Conservation (phyloP, 2,797 vertebrate species). For the Cryptoprocta ferox region DNA sequence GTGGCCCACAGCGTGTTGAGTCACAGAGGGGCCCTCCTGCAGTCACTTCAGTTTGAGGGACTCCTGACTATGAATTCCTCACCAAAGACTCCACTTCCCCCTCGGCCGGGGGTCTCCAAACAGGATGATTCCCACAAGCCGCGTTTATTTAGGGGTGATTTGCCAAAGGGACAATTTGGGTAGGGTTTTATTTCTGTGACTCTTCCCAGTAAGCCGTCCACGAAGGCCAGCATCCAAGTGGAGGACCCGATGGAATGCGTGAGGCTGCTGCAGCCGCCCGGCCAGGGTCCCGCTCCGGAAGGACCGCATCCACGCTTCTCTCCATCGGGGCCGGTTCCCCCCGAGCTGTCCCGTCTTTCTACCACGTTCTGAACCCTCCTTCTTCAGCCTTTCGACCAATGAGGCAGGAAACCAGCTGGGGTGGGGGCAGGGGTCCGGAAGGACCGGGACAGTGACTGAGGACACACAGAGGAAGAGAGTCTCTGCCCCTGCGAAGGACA, state of each 20-base stretch:
- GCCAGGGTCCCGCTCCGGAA: background rate
- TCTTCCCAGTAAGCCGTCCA: slow-evolving; percentile 7
- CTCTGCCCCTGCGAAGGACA: background rate
- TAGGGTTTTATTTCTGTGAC: background rate
- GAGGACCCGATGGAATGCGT: background rate
- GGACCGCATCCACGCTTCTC: too few relatives aligned
- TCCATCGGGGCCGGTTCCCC: background rate
- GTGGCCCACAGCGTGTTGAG: background rate
- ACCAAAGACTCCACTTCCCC: background rate
- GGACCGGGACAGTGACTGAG: background rate
- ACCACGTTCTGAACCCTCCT: background rate
- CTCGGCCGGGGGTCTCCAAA: background rate
- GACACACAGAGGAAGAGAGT: background rate
- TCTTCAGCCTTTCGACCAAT: background rate
- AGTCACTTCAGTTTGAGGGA: background rate
- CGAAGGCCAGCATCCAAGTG: background rate
- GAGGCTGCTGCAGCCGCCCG: fast-evolving
- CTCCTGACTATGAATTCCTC: background rate
- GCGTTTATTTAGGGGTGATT: slow-evolving; percentile 59
- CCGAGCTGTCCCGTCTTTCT: background rate
- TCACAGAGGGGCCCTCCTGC: background rate
- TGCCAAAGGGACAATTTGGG: background rate
- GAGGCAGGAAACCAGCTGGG: background rate
- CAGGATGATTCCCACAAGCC: background rate
- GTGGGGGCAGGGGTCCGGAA: background rate